Evolutionary conservation across 2,888 invertebrate genomes (phyloP).

Genomic region (Phania funesta): DNA sequence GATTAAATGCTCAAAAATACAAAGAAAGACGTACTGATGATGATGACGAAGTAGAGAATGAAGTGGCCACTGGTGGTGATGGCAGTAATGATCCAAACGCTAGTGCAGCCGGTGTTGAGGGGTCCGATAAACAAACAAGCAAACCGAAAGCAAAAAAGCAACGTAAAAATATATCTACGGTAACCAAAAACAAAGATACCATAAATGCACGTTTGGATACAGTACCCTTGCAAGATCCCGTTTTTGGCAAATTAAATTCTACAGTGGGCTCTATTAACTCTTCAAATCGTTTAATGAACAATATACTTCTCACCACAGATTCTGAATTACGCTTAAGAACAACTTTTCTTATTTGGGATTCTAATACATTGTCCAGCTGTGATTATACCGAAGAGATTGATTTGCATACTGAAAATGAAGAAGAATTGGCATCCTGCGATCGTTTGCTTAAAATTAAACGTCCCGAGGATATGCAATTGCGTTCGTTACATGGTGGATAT

Average conservation of each 20-base stretch:
- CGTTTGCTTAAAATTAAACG: constrained; percentile 71
- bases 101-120: constrained; percentile 65
- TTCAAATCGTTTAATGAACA: constrained; percentile 83
- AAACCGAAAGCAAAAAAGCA: constrained; percentile 74
- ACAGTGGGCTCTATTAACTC: constrained; percentile 84
- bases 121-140: constrained; percentile 49
- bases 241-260: constrained; percentile 83
- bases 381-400: constrained; percentile 71
- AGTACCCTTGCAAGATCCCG: constrained; percentile 82
- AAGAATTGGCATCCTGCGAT: constrained; percentile 68
- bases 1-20: constrained; percentile 79
- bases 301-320: constrained; percentile 82
- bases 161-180: constrained; percentile 75
- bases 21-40: constrained; percentile 69
- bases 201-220: constrained; percentile 79
- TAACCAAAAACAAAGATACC: constrained; percentile 79
- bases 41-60: constrained; percentile 69
- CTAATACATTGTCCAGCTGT: constrained; percentile 59
- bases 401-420: constrained; percentile 54
- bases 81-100: constrained; percentile 69
- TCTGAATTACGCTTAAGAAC: constrained; percentile 77
- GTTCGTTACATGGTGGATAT: constrained; percentile 77
- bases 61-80: constrained; percentile 68
- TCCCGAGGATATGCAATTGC: constrained; percentile 71
- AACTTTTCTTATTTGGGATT: constrained; percentile 76